Conservation (phyloP, 1,140 invertebrate species). For the Drosophila sturtevanti region DNA sequence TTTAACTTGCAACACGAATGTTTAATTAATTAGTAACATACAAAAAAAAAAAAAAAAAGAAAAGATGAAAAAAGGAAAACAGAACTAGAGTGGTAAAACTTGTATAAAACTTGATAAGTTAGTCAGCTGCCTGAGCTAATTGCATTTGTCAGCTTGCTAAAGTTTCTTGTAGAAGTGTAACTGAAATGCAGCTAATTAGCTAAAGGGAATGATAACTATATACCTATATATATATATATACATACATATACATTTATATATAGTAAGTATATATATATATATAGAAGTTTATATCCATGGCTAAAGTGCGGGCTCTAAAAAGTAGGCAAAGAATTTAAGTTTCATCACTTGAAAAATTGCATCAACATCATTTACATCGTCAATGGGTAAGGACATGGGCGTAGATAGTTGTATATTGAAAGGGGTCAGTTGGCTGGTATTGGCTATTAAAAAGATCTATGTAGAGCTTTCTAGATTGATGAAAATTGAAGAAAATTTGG, state of each 20-base stretch:
- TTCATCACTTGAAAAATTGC: conserved; percentile 21
- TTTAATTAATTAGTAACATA: conserved; percentile 46
- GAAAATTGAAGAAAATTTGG: no score
- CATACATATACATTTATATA: neutral
- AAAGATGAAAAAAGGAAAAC: conserved; percentile 16
- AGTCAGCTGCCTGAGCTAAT: conserved; percentile 47
- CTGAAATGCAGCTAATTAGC: conserved; percentile 69
- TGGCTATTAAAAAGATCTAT: no score
- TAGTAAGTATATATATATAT: neutral
- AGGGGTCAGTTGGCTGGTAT: no score
- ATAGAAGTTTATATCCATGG: neutral
- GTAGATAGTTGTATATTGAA: neutral
- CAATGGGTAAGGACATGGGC: neutral
- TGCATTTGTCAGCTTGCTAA: conserved; percentile 59
- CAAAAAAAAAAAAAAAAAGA: neutral
- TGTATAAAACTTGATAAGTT: conserved; percentile 35
- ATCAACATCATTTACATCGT: neutral
- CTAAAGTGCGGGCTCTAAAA: conserved; percentile 20
- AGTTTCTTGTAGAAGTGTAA: conserved; percentile 57
- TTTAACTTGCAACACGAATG: conserved; percentile 24
- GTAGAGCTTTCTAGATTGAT: no score
- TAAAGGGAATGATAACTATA: conserved; percentile 11
- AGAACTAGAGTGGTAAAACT: conserved; percentile 35
- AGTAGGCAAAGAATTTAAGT: conserved; percentile 32
- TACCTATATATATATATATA: neutral